A percentile compares a stretch with the other conserved stretches of the same genome.
Evolutionary conservation across 2,888 invertebrate species (phyloP).

Genomic region (Cenopis cana): DNA sequence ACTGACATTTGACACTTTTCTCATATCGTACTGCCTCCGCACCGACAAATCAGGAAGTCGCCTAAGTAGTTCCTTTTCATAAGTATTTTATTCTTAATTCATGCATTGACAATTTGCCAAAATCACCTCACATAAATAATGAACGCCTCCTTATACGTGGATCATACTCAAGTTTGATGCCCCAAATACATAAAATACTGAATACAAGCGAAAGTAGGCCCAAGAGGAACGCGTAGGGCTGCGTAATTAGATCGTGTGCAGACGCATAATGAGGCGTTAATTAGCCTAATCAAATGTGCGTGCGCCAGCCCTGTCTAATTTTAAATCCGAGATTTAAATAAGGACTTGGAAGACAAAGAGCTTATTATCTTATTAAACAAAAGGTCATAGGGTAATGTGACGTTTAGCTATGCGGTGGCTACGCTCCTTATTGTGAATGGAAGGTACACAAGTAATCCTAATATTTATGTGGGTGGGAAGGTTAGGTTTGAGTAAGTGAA

Average conservation of each 20-base stretch:
- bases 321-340: conserved; percentile 33
- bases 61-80: no score
- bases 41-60: no score
- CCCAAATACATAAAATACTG: conserved; percentile 10
- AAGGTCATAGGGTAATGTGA: neutral
- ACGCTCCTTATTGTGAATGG: neutral
- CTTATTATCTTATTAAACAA: neutral
- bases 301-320: conserved; percentile 32
- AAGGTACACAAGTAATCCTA: neutral
- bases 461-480: neutral
- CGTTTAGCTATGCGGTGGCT: neutral
- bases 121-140: no score
- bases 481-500: neutral
- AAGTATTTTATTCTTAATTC: no score
- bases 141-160: neutral
- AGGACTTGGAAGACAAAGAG: neutral
- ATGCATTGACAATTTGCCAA: no score
- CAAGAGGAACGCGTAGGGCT: conserved; percentile 30
- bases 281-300: conserved; percentile 39
- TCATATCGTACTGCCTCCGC: no score
- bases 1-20: no score
- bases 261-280: conserved; percentile 46
- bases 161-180: neutral
- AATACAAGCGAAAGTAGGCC: neutral
- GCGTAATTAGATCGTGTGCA: conserved; percentile 51